A percentile compares a stretch with the other conserved stretches of the same genome.
phyloP scores from a whole-genome alignment of 2,888 invertebrate species.

The Antitype chi region DNA sequence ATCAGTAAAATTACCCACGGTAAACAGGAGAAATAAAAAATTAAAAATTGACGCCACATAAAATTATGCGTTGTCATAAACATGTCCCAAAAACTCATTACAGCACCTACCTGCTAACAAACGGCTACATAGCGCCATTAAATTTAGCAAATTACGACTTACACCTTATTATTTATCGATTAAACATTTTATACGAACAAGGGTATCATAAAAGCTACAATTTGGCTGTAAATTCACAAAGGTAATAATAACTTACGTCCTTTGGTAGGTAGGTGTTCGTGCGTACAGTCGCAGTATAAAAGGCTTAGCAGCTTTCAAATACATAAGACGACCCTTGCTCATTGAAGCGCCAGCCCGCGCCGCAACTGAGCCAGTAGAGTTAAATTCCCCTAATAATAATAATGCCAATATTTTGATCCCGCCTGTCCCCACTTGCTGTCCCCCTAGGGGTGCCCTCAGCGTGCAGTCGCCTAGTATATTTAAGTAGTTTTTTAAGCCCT shows the following conservation, averaged over 20 bases:
- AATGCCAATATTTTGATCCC: too few species aligned
- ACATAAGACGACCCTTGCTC: neutral
- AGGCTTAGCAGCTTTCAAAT: slow-evolving; percentile 3
- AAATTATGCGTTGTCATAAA: slow-evolving; percentile 9
- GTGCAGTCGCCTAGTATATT: too few species aligned
- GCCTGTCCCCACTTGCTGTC: too few species aligned
- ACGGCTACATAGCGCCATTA: slow-evolving; percentile 19
- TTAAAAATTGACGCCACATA: neutral
- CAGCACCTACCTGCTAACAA: slow-evolving; percentile 2
- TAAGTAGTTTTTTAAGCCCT: too few species aligned
- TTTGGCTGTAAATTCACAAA: slow-evolving; percentile 47
- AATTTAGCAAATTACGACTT: slow-evolving; percentile 31
- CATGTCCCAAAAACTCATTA: slow-evolving; percentile 32
- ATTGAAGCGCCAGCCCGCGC: too few species aligned
- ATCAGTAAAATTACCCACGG: neutral
- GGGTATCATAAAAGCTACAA: slow-evolving; percentile 48
- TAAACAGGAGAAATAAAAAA: neutral
- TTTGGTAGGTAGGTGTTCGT: neutral
- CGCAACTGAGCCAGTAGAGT: too few species aligned
- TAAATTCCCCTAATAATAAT: too few species aligned
- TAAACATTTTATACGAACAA: slow-evolving; percentile 50
- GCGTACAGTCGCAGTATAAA: slow-evolving; percentile 13
- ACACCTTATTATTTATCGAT: slow-evolving; percentile 51
- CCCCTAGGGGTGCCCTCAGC: too few species aligned
- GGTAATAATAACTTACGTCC: slow-evolving; percentile 37